Evolutionary conservation across 2,113 vertebrate genomes (phyloP).

Genomic region (Nipponia nippon): DNA sequence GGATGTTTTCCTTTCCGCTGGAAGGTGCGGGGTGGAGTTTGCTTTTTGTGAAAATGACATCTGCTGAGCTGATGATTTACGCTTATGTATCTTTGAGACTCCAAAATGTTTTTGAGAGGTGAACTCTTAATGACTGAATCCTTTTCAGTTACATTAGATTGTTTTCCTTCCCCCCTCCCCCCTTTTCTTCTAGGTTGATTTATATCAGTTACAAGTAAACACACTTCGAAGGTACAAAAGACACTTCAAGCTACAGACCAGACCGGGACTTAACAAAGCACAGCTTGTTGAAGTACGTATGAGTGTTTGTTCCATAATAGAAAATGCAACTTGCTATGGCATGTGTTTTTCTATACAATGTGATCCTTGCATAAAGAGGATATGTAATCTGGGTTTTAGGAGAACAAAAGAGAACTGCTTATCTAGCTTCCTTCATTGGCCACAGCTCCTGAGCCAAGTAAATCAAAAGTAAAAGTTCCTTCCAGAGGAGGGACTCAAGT

Average conservation of each 20-base stretch:
- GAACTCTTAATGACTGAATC: neutral
- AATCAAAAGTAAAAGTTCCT: neutral
- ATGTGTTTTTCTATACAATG: neutral
- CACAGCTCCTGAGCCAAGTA: neutral
- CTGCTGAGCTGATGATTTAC: neutral
- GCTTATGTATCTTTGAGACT: neutral
- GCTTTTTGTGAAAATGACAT: neutral
- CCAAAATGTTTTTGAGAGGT: neutral
- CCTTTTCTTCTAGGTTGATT: slow-evolving; percentile 78
- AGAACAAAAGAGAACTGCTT: slow-evolving; percentile 19
- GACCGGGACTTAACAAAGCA: slow-evolving; percentile 86
- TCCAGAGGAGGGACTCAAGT: neutral
- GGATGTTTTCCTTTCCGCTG: neutral
- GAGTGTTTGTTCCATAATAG: slow-evolving; percentile 32
- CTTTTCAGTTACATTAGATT: neutral
- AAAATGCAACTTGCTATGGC: neutral
- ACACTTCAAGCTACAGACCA: slow-evolving; percentile 85
- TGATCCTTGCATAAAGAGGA: neutral
- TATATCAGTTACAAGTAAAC: slow-evolving; percentile 86
- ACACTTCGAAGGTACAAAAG: slow-evolving; percentile 85
- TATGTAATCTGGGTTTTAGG: neutral
- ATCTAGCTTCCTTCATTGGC: neutral
- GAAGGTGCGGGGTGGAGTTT: neutral
- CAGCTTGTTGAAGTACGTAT: slow-evolving; percentile 83
- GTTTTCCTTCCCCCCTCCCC: neutral